phyloP scores from a whole-genome alignment of 2,888 invertebrate species.

The Ypsolopha sequella region DNA sequence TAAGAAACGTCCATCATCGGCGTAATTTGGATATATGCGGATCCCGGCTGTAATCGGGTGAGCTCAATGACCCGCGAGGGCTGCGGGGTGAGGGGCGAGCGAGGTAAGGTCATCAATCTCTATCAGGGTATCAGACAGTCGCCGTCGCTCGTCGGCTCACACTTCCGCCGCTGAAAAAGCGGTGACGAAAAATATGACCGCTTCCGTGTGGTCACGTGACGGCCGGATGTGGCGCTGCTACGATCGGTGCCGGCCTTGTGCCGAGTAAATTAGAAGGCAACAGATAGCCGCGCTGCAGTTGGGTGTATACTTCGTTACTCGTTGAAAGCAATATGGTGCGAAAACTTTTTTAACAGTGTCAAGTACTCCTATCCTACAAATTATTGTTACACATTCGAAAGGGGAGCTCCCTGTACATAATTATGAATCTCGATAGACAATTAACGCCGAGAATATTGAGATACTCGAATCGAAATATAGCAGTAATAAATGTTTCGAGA shows the following conservation, averaged over 20 bases:
- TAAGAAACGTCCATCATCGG: conserved; percentile 63
- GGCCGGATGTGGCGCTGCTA: background rate
- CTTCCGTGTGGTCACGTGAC: conserved; percentile 8
- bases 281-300: background rate
- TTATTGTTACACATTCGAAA: background rate
- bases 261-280: background rate
- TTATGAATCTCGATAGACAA: no score
- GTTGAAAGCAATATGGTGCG: background rate
- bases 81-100: conserved; percentile 20
- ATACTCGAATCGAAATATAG: background rate
- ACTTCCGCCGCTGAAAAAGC: conserved; percentile 38
- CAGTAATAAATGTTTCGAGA: background rate
- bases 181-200: conserved; percentile 47
- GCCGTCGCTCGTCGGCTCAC: conserved; percentile 26
- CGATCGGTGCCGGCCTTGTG: background rate
- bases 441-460: no score
- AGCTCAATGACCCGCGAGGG: conserved; percentile 44
- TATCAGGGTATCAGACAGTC: conserved; percentile 32
- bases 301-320: background rate
- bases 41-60: conserved; percentile 53
- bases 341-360: background rate
- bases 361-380: background rate
- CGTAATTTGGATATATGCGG: conserved; percentile 68
- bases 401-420: background rate
- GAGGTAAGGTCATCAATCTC: conserved; percentile 57